Evolutionary conservation across 2,888 invertebrate genomes (phyloP), one percentile per base, ranked within the genome.

Genomic region (Plemyria rubiginata): DNA sequence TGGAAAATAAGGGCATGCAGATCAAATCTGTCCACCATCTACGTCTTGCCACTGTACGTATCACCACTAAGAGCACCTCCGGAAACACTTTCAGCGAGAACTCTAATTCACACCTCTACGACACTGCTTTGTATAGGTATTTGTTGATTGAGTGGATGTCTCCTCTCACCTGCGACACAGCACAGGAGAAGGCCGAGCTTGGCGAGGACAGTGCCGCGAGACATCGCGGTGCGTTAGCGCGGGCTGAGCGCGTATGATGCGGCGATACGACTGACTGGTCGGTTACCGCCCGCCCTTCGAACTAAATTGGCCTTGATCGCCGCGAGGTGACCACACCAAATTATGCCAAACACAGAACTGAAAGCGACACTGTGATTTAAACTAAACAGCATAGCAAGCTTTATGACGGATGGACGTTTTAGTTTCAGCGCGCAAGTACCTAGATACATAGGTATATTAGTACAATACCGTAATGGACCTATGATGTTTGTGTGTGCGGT

Each of bases 271-370:
- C 61, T 64, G 70, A 51, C 66, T 53, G 60, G 55, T 59, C 70
- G 73, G 52, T 12, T 13, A 38, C 85, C 86, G 86, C 85, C 86
- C 85, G 87, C 87, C 86, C 85, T 87, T 84, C 81, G 78, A 66
- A 67, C 73, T 75, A 76, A 77, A 82, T 81, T 84, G 82, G 79
- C 82, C 86, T 85, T 83, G 84, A 79, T 71, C 77, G 69, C 71
- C 72, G 77, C 78, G 77, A 76, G 74, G 73, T 81, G 75, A 78
- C 81, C 76, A 72, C 71, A 64, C 77, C 74, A 71, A 77, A 73
- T 73, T 72, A 71, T 70, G 71, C 73, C 63, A 66, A 73, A 38
- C 36, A 38, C 36, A 38, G 11, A 32, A 32, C 32, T 7, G 32
- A 32, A 32, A 38, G 75, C 60, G 50, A 41, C 36, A 58, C 60